Evolutionary conservation across 2,113 vertebrate species (phyloP).

Genomic region (Turdus rufiventris): DNA sequence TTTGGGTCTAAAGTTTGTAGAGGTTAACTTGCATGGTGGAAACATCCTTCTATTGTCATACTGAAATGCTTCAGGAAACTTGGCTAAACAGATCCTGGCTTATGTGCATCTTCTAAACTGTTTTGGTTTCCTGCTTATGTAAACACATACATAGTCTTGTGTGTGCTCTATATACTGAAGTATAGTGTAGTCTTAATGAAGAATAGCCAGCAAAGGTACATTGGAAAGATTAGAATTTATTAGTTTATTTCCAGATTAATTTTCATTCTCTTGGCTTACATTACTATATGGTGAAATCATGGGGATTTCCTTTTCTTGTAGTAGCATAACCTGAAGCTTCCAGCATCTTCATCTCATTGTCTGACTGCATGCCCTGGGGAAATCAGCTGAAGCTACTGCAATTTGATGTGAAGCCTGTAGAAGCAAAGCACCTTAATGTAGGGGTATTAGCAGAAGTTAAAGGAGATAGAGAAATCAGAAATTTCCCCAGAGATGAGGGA

Average conservation of each 20-base stretch:
- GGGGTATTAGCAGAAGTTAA: background rate
- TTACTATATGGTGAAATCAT: background rate
- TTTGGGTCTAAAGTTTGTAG: constrained; percentile 10
- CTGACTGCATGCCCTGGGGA: background rate
- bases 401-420: background rate
- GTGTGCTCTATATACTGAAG: background rate
- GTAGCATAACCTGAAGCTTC: constrained; percentile 16
- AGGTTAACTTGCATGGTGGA: background rate
- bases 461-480: background rate
- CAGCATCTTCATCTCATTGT: background rate
- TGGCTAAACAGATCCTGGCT: background rate
- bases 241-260: background rate
- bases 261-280: background rate
- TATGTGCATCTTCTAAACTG: background rate
- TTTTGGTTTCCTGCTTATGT: background rate
- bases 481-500: background rate
- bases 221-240: background rate
- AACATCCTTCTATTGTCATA: background rate
- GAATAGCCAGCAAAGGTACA: background rate
- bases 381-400: constrained; percentile 8
- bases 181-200: background rate
- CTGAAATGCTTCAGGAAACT: background rate
- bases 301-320: constrained; percentile 46
- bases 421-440: background rate
- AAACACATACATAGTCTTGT: background rate